A percentile compares a stretch with the other conserved stretches of the same genome.
These are phyloP conservation scores for Choloepus didactylus DNA, from an alignment of 2,797 vertebrate species.

Conservation along the genomic window DNA sequence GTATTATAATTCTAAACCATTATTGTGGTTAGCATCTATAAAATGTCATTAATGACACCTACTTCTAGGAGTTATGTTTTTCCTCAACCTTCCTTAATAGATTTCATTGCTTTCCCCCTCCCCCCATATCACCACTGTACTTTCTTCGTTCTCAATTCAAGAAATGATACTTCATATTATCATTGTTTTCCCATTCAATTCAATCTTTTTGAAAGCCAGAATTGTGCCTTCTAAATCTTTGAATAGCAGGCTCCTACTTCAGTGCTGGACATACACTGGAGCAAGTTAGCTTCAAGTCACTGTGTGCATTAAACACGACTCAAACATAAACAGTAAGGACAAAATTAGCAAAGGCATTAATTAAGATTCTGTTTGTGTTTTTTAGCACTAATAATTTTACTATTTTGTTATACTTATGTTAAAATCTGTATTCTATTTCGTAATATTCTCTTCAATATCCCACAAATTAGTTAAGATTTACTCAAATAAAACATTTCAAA, in stretches of 20 bases:
- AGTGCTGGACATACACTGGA: neutral
- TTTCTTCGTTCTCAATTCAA: neutral
- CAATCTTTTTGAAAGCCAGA: neutral
- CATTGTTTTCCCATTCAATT: neutral
- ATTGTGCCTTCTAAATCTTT: neutral
- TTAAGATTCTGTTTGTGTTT: slow-evolving; percentile 1
- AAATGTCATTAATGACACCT: neutral
- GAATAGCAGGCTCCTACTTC: slow-evolving; percentile 24
- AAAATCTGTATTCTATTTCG: neutral
- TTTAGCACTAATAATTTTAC: neutral
- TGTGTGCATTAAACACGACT: neutral
- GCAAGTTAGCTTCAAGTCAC: neutral
- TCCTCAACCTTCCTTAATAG: neutral
- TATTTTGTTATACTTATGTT: neutral
- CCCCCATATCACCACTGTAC: neutral
- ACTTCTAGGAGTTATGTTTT: slow-evolving; percentile 4
- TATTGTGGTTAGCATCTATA: neutral
- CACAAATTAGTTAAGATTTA: neutral
- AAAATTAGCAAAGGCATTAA: slow-evolving; percentile 21
- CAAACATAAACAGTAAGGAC: neutral
- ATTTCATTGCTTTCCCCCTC: neutral
- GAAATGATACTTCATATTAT: neutral
- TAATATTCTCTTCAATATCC: neutral
- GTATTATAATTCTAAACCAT: neutral
- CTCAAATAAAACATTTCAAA: neutral